Conservation (phyloP, 2,113 vertebrate genomes). For the Trinectes maculatus region DNA sequence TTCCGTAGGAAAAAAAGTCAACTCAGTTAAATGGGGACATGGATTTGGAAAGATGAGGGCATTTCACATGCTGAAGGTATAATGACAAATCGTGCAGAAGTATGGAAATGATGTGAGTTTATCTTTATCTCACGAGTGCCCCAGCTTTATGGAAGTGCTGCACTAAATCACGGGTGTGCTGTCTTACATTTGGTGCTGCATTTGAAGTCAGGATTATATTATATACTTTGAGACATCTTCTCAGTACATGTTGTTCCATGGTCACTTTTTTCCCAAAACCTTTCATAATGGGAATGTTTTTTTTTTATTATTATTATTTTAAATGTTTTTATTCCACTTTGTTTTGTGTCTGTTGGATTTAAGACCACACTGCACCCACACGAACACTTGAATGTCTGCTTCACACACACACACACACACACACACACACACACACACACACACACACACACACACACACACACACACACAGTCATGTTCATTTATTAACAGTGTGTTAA, state of each 20-base stretch:
- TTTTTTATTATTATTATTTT: not conserved
- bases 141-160: too few relatives aligned
- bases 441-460: too few relatives aligned
- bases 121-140: too few relatives aligned
- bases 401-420: too few relatives aligned
- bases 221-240: not conserved
- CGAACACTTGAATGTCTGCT: too few relatives aligned
- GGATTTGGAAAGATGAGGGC: too few relatives aligned
- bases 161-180: too few relatives aligned
- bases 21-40: too few relatives aligned
- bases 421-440: too few relatives aligned
- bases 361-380: too few relatives aligned
- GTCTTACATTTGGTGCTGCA: not conserved
- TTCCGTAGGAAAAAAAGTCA: not conserved
- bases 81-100: not conserved
- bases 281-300: not conserved
- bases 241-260: not conserved
- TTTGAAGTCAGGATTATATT: not conserved
- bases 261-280: not conserved
- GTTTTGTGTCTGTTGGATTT: not conserved
- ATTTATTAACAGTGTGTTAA: not conserved
- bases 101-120: not conserved
- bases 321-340: not conserved
- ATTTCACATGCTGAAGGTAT: not conserved
- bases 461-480: too few relatives aligned